Evolutionary conservation across 2,888 invertebrate species (phyloP).

Genomic region (Spialia ferax): DNA sequence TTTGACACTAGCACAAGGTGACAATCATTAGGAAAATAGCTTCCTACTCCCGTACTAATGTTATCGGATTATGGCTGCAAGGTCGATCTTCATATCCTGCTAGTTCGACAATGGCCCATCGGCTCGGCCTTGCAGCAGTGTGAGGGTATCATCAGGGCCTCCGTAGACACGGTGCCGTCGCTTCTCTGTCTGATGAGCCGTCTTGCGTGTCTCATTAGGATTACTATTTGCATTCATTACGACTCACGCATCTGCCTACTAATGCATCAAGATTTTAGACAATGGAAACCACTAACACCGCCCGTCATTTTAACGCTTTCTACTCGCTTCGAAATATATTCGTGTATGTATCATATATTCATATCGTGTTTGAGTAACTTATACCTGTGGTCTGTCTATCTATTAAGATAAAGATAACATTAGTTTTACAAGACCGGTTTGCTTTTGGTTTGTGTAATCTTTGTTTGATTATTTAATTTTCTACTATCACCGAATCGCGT

Average conservation of each 20-base stretch:
- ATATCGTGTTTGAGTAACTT: slow-evolving; percentile 9
- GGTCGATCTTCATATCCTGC: slow-evolving; percentile 70
- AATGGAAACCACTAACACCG: slow-evolving; percentile 23
- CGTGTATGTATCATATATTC: too few relatives aligned
- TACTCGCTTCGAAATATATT: slow-evolving; percentile 27
- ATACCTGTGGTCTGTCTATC: too few relatives aligned
- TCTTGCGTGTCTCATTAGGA: slow-evolving; percentile 36
- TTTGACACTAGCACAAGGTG: slow-evolving; percentile 57
- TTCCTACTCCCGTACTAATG: slow-evolving; percentile 65
- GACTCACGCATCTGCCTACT: slow-evolving; percentile 37
- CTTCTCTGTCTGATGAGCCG: slow-evolving; percentile 29
- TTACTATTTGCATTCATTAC: slow-evolving; percentile 33
- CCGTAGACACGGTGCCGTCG: slow-evolving; percentile 48
- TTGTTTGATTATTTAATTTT: slow-evolving; percentile 1
- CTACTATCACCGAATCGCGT: not conserved
- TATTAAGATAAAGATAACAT: slow-evolving; percentile 8
- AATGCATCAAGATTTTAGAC: slow-evolving; percentile 38
- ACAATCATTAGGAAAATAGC: slow-evolving; percentile 59
- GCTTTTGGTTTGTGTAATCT: slow-evolving; percentile 1
- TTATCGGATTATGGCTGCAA: slow-evolving; percentile 66
- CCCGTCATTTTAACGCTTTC: slow-evolving; percentile 29
- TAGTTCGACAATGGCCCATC: slow-evolving; percentile 67
- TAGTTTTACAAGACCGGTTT: slow-evolving; percentile 10
- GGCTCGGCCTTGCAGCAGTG: slow-evolving; percentile 54
- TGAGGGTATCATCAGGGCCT: slow-evolving; percentile 67